A percentile compares a stretch with the other conserved stretches of the same genome.
phyloP scores from a whole-genome alignment of 2,888 invertebrate genomes.

The Limnephilus auricula region DNA sequence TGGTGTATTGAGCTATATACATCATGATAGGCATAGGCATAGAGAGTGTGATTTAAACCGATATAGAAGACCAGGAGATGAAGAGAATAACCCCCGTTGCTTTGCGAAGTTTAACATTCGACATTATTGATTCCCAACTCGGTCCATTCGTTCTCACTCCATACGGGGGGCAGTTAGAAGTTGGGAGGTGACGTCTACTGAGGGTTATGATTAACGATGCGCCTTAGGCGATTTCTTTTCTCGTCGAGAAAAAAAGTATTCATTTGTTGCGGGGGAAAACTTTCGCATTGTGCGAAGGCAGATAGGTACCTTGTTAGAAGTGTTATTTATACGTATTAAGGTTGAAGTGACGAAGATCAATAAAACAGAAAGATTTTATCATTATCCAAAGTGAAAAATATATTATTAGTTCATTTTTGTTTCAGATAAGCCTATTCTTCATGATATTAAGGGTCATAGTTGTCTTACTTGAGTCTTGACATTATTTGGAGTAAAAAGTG shows the following conservation, averaged over 20 bases:
- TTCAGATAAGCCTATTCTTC: not conserved
- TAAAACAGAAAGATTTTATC: not conserved
- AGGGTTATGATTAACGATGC: conserved; percentile 59
- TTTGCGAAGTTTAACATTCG: conserved; percentile 29
- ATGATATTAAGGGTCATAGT: no score
- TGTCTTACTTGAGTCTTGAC: no score
- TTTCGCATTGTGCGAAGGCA: not conserved
- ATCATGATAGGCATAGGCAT: not conserved
- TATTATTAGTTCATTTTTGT: not conserved
- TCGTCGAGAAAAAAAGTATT: conserved; percentile 28
- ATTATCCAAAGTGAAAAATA: not conserved
- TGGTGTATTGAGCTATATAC: not conserved
- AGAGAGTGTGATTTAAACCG: not conserved
- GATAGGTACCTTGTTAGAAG: not conserved
- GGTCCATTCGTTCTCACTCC: conserved; percentile 43
- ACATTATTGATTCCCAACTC: conserved; percentile 53
- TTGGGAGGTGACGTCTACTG: conserved; percentile 44
- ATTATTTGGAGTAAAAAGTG: no score
- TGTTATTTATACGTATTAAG: not conserved
- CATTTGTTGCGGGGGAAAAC: conserved; percentile 41
- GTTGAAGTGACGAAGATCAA: not conserved
- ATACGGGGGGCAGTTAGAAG: conserved; percentile 21
- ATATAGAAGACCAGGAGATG: not conserved
- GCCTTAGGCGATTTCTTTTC: conserved; percentile 37
- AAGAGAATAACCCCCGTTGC: conserved; percentile 21